These are phyloP conservation scores for Rallus crepitans DNA, from an alignment of 2,797 vertebrate species.

Conservation along the genomic window DNA sequence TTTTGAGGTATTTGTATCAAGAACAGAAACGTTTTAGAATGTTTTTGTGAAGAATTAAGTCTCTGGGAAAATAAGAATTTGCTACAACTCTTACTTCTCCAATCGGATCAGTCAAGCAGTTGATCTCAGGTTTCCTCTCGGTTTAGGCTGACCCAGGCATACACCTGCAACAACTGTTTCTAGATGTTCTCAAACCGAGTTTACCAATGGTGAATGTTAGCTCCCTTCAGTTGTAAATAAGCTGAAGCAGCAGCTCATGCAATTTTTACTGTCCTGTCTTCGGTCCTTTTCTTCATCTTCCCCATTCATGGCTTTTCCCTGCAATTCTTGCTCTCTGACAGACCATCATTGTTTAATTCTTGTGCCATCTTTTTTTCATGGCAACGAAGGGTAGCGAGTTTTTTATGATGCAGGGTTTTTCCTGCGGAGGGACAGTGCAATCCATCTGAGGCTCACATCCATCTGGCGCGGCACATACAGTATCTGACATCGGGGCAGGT, in stretches of 20 bases:
- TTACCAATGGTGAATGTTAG: not conserved
- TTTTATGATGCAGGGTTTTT: not conserved
- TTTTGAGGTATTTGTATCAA: not conserved
- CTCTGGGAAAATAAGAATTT: not conserved
- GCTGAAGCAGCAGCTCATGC: not conserved
- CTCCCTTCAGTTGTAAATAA: not conserved
- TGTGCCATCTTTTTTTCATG: not conserved
- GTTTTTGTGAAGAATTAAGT: not conserved
- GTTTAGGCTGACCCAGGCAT: not conserved
- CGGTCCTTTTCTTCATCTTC: not conserved
- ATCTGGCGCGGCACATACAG: conserved; percentile 29
- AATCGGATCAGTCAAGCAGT: not conserved
- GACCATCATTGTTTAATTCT: not conserved
- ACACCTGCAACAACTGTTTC: not conserved
- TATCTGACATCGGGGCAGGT: conserved; percentile 54
- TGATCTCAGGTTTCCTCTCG: not conserved
- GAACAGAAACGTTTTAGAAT: not conserved
- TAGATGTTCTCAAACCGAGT: not conserved
- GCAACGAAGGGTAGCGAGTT: not conserved
- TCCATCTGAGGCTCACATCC: conserved; percentile 23
- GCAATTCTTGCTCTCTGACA: not conserved
- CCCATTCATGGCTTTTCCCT: not conserved
- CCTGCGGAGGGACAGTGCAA: not conserved
- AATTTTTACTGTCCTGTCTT: not conserved
- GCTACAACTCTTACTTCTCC: not conserved